Base-by-base conservation (phyloP, 2,113 vertebrate genomes). In the Phylloscopus trochilus region DNA sequence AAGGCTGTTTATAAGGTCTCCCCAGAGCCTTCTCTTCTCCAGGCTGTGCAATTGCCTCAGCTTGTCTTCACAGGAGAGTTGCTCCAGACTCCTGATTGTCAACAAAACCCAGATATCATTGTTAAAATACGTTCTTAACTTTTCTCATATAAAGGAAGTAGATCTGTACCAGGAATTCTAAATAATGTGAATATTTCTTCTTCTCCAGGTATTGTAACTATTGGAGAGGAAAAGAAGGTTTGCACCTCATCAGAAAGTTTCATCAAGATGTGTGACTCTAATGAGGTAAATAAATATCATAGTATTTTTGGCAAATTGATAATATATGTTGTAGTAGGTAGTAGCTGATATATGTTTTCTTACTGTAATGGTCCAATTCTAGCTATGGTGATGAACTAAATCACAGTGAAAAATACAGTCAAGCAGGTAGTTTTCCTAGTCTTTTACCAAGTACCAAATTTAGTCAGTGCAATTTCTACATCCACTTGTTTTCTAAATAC, bases 201-300 rank as follows among this genome's bases (percentile, higher is more conserved):
- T 84, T 8, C 96, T 97, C 33, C 92, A 99, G 99, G 99, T 92
- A 98, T 99, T 85, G 99, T 99, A 96, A 98, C 99, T 44, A 97
- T 99, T 94, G 98, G 98, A 78, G 99, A 99, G 77, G 99, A 98
- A 63, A 99, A 98, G 97, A 99, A 99, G 53, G 97, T 99, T 60
- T 99, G 99, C 84, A 98, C 98, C 27, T 97, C 98, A 91, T 98
- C 99, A 58, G 99, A 99, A 90, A 99, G 98, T 78, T 99, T 99
- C 98, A 96, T 98, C 97, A 99, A 98, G 96, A 99, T 99, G 99
- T 99, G 99, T 89, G 98, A 99, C 93, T 99, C 99, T 46, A 99
- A 98, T 90, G 99, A 99, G 98, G 99, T 99, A 88, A 97, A 94
- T 90, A 68, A 93, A 59, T 55, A 16, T 37, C 33, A 55, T 27